These are phyloP conservation scores for Drosophila sproati DNA, from an alignment of 1,140 invertebrate species.

Conservation along the genomic window DNA sequence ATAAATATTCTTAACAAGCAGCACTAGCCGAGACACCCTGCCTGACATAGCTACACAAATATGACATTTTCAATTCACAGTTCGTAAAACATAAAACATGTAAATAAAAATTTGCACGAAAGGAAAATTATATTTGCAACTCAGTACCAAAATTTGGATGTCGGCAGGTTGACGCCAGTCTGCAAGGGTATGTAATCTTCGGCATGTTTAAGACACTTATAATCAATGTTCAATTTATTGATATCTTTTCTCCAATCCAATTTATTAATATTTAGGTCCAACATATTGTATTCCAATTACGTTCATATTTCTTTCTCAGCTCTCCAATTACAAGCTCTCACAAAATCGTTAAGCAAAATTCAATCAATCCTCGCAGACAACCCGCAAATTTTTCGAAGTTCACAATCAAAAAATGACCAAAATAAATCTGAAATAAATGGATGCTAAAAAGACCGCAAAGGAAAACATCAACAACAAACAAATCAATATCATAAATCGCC, in stretches of 20 bases:
- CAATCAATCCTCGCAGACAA: not conserved
- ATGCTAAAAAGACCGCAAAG: conserved; percentile 18
- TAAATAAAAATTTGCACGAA: too few species aligned
- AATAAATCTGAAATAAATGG: conserved; percentile 5
- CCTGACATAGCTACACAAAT: too few species aligned
- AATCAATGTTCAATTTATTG: too few species aligned
- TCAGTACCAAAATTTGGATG: too few species aligned
- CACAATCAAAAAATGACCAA: conserved; percentile 9
- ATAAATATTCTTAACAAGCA: too few species aligned
- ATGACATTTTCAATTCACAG: too few species aligned
- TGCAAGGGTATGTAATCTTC: too few species aligned
- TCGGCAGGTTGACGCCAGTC: too few species aligned
- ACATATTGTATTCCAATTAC: not conserved
- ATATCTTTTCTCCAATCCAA: not conserved
- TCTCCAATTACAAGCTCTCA: not conserved
- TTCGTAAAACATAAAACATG: too few species aligned
- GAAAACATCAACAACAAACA: conserved; percentile 12
- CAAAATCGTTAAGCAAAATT: conserved; percentile 4
- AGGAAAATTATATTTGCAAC: too few species aligned
- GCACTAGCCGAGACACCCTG: too few species aligned
- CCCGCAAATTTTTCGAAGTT: conserved; percentile 1
- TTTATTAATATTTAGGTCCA: not conserved
- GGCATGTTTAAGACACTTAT: too few species aligned
- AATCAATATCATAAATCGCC: conserved; percentile 37
- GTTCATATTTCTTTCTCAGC: not conserved